Evolutionary conservation across 1,140 invertebrate species (phyloP), one percentile per base, ranked within the genome.

Genomic region (Lucilia cuprina): DNA sequence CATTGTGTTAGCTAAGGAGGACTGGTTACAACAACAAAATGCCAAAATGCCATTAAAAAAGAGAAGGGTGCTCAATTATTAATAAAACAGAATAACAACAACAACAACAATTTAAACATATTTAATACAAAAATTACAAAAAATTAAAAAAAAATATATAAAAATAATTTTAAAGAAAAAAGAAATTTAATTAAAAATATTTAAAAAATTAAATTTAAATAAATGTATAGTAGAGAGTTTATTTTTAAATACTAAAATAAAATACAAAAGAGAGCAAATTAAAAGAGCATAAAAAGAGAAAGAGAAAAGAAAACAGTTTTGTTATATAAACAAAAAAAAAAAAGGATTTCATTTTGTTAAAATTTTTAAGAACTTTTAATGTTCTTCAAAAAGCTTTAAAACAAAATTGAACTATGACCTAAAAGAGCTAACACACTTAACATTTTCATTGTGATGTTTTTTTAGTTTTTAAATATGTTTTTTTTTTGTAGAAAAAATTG

Each of bases 41-140:
- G 19, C n/a, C 65, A 70, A n/a, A 70, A 70, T 70, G 2, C 65
- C 65, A 70, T 70, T 70, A n/a, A 70, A 70, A 70, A 70, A 70
- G 65, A 70, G 65, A 25, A 70, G 19, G 65, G 65, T 70, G 65
- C 65, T 70, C 65, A 70, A 70, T 70, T 70, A 70, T 70, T 60
- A 70, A 70, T 19, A 21, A 70, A 19, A 70, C 21, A 70, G 25
- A 21, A 8, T 19, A 70, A 70, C 8, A 65, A 7, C 14, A 65
- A n/a, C 14, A 65, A 35, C 9, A 78, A 41, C 41, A 41, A 8
- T 35, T 35, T 13, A n/a, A 78, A 70, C 8, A 65, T n/a, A 14
- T n/a, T n/a, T 19, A 70, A 21, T 10, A 70, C 25, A 70, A 70
- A 21, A 21, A 70, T 70, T 7, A 19, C 19, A 70, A 70, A 70